Conservation (phyloP, 2,113 vertebrate species). For the Phalacrocorax pelagicus region DNA sequence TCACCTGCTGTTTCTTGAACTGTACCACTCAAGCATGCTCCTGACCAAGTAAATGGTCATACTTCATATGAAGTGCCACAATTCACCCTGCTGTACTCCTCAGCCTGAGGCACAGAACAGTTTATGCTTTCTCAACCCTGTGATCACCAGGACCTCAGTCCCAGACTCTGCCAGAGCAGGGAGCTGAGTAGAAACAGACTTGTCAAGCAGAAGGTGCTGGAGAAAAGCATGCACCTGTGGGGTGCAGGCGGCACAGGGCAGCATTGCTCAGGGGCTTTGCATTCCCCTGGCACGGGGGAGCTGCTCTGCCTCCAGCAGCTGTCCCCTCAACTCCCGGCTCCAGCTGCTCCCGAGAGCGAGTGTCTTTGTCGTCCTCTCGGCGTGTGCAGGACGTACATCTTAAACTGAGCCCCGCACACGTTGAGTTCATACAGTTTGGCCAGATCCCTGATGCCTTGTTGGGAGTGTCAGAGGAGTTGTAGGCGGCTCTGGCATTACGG, state of each 20-base stretch:
- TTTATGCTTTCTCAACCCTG: neutral
- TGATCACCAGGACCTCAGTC: neutral
- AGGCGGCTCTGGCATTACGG: fast-evolving
- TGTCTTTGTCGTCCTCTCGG: neutral
- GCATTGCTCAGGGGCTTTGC: constrained; percentile 51
- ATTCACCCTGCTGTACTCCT: neutral
- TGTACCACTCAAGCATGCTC: neutral
- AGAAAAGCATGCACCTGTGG: neutral
- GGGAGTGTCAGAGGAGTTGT: neutral
- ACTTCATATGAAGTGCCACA: neutral
- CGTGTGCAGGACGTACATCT: neutral
- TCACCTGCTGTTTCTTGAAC: neutral
- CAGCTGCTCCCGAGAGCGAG: constrained; percentile 52
- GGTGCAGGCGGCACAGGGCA: neutral
- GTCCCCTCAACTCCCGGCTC: neutral
- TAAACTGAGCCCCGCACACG: neutral
- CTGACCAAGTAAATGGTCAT: neutral
- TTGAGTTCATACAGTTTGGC: neutral
- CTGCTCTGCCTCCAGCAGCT: constrained; percentile 51
- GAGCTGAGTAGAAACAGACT: neutral
- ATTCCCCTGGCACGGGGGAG: neutral
- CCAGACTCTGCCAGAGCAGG: neutral
- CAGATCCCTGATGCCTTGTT: neutral
- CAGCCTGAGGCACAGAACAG: neutral
- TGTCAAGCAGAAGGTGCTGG: neutral